Base-by-base conservation (phyloP, 2,113 vertebrate genomes). In the Mirza zaza region DNA sequence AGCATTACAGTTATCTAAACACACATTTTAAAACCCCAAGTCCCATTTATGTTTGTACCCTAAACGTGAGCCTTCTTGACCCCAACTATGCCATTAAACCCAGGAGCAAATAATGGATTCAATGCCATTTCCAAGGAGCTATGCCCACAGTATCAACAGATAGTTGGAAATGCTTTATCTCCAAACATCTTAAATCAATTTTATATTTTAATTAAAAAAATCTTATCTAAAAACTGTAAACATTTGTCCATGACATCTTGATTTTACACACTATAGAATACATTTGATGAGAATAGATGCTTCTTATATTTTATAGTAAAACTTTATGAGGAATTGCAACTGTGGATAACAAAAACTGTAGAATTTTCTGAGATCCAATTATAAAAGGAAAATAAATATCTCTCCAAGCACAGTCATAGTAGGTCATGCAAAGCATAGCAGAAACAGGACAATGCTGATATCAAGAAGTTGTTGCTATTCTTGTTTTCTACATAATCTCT, bases 171-270 rank as follows among this genome's bases (percentile, higher is more conserved):
- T 59, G 50, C 21, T 61, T 85, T 85, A 20, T 59, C 27, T 27
- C 20, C 20, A 90, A 79, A 70, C 9, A 61, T 34, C 39, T 90
- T 79, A 90, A 61, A 61, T 6, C 13, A 50, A 70, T 11, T 59
- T 67, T 84, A 45, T 81, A 61, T 79, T 93, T 76, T 76, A 89
- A 82, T 75, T 27, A 76, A 59, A 68, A 57, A 95, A 84, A 75
- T 21, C n/a, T 52, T 57, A 42, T 25, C 39, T 77, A 34, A 61
- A 84, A 65, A 90, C 34, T 77, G 48, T 67, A 32, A 76, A 25
- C 23, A 29, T 21, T 65, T 42, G 12, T 52, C 42, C 63, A 5
- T 87, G 36, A n/a, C 8, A 67, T 57, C 34, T 79, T 83, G 36
- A 95, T 48, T 77, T 90, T 61, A 2, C 6, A 77, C 39, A 70